Conservation (phyloP, 2,113 vertebrate genomes). For the Otus sunia region DNA sequence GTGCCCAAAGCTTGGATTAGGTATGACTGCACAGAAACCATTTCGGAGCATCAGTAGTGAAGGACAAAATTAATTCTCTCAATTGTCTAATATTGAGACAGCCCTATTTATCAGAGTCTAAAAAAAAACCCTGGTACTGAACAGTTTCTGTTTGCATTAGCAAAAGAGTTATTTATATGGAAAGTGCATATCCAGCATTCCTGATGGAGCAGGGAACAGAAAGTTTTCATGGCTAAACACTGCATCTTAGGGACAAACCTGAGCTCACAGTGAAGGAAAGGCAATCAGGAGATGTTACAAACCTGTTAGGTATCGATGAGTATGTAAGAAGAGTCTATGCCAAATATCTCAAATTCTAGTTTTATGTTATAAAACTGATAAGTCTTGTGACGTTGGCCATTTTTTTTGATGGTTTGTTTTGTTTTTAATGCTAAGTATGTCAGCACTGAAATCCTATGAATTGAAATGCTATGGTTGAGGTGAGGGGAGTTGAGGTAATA, state of each 20-base stretch:
- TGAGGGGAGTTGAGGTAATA: background rate
- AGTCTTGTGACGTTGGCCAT: too few relatives aligned
- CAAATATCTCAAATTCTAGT: background rate
- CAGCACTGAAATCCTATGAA: background rate
- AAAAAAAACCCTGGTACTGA: background rate
- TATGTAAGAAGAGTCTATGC: background rate
- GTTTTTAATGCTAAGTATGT: background rate
- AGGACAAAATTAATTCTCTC: background rate
- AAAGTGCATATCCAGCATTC: background rate
- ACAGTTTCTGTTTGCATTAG: background rate
- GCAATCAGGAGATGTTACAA: background rate
- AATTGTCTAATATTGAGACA: background rate
- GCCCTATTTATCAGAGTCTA: background rate
- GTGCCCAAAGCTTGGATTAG: background rate
- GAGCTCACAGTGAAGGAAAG: background rate
- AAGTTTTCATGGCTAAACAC: background rate
- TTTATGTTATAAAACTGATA: background rate
- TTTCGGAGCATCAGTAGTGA: background rate
- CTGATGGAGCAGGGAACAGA: background rate
- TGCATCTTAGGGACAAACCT: background rate
- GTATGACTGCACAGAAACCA: background rate
- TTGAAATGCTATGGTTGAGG: background rate
- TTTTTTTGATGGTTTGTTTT: background rate
- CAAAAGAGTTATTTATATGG: background rate
- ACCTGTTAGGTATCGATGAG: background rate